Evolutionary conservation across 2,888 invertebrate genomes (phyloP), one percentile per base, ranked within the genome.

Genomic region (Xylocampa areola): DNA sequence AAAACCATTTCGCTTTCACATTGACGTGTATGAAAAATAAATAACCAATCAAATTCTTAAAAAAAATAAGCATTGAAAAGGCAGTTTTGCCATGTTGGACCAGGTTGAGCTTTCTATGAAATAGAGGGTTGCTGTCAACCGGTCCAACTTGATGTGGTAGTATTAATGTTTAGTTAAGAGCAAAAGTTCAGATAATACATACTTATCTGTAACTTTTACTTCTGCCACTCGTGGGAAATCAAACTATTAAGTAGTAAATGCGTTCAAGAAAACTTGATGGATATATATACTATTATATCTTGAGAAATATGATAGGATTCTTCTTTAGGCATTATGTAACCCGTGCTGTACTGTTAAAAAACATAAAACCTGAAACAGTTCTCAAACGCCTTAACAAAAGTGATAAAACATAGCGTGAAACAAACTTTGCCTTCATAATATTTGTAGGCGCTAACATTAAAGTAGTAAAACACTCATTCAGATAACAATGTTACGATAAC

Each of bases 71-170:
- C 16, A 61, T 45, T 30, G 30, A 44, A 36, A 25, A 55, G 32
- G 14, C 19, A 6, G 57, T 33, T 23, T 21, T 14, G 21, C 27
- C 35, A 48, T 16, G 32, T 33, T 54, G 5, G 47, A 45, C 41
- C 47, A 32, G 27, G 27, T 65, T 44, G 30, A 41, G 32, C 73
- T 73, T 73, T 72, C 74, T 73, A 59, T 41, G 41, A 58, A 67
- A 53, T 70, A 67, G 52, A 52, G 51, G 62, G 62, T 62, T 73
- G 40, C 8, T 43, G 7, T 41, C 32, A 50, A 69, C 66, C 43
- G 39, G 73, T 66, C 13, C 13, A 39, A 23, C 53, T 19, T 11
- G 65, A 35, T 27, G n/a, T 19, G 25, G 25, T 44, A 19, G 33
- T 32, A 54, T 29, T 43, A 50, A 44, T 35, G 25, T 23, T 44